phyloP scores from a whole-genome alignment of 2,113 vertebrate species.

The Brachyhypopomus occidentalis region DNA sequence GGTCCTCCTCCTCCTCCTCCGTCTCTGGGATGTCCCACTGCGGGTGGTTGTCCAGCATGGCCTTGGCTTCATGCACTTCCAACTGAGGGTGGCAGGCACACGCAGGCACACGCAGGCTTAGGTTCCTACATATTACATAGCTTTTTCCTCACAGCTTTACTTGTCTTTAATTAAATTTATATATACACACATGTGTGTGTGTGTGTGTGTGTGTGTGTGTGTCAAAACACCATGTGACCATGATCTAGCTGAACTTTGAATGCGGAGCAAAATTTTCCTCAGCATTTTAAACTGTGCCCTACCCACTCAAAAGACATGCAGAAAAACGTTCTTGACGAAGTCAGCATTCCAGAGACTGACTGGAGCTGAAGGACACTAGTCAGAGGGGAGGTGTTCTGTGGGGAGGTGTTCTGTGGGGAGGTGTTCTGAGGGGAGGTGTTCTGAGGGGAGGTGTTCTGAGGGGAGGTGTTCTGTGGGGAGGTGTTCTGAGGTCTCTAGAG shows the following conservation, averaged over 20 bases:
- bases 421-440: not conserved
- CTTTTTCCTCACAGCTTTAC: not conserved
- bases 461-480: not conserved
- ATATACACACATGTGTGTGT: too few species aligned
- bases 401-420: too few species aligned
- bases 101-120: not conserved
- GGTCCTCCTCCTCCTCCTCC: constrained; percentile 97
- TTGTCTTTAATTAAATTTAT: too few species aligned
- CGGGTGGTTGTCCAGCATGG: constrained; percentile 95
- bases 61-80: constrained; percentile 98
- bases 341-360: not conserved
- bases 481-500: not conserved
- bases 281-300: too few species aligned
- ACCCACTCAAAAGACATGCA: not conserved
- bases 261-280: too few species aligned
- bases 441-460: not conserved
- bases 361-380: too few species aligned
- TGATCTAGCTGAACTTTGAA: too few species aligned
- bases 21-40: constrained; percentile 96
- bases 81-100: constrained; percentile 69
- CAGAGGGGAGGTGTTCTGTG: not conserved
- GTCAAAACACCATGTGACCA: too few species aligned
- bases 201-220: not conserved
- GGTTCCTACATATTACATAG: too few species aligned
- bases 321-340: not conserved